phyloP scores from a whole-genome alignment of 2,113 vertebrate species.

The Hemichromis elongatus region DNA sequence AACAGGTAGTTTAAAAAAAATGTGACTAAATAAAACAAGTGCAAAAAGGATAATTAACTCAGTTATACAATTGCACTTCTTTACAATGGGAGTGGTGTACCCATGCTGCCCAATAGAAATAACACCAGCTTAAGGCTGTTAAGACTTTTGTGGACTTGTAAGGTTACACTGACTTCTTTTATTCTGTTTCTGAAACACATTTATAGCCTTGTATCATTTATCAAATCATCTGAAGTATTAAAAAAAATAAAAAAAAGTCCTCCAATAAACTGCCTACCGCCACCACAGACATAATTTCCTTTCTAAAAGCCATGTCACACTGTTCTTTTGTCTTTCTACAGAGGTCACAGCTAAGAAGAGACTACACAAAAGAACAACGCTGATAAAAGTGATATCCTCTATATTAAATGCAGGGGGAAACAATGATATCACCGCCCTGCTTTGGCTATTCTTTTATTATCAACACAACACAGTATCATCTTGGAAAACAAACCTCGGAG shows the following conservation, averaged over 20 bases:
- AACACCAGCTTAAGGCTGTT: background rate
- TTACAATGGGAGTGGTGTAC: background rate
- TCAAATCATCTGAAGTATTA: constrained; percentile 13
- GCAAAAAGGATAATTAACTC: background rate
- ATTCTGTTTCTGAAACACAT: background rate
- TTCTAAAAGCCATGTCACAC: background rate
- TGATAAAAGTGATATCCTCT: constrained; percentile 37
- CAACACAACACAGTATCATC: constrained; percentile 31
- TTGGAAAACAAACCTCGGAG: constrained; percentile 13
- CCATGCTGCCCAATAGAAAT: background rate
- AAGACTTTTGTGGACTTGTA: background rate
- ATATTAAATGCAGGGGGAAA: constrained; percentile 14
- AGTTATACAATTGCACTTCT: background rate
- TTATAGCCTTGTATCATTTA: background rate
- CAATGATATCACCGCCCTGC: background rate
- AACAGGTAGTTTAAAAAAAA: background rate
- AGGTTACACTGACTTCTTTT: background rate
- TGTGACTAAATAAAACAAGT: background rate
- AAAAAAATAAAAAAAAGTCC: background rate
- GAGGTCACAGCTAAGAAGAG: constrained; percentile 39
- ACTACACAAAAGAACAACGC: constrained; percentile 11
- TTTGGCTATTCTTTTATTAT: constrained; percentile 22
- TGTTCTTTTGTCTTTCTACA: constrained; percentile 25
- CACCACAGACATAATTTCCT: constrained; percentile 37
- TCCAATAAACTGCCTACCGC: background rate